Evolutionary conservation across 2,888 invertebrate species (phyloP).

Genomic region (Sinhomidia bicolor): DNA sequence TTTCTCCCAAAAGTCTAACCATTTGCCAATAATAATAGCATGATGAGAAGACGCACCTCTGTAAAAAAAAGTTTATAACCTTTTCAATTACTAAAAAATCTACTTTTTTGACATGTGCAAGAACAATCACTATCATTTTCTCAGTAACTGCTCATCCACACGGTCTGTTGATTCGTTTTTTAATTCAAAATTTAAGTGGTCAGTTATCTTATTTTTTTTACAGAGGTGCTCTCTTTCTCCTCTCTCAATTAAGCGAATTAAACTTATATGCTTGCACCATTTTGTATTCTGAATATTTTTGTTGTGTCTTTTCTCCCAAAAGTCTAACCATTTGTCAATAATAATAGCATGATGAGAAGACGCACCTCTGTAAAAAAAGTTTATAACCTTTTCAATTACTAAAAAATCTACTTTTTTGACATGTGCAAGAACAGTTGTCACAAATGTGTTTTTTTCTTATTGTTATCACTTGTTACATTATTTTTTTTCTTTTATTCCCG

Average conservation of each 20-base stretch:
- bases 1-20: not conserved
- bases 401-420: not conserved
- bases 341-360: no score
- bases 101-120: slow-evolving; percentile 46
- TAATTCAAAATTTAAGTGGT: not conserved
- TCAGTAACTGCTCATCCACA: slow-evolving; percentile 70
- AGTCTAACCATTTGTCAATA: not conserved
- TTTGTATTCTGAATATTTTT: not conserved
- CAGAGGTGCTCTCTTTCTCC: slow-evolving; percentile 13
- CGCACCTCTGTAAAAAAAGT: slow-evolving; percentile 9
- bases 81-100: not conserved
- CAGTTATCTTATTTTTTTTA: not conserved
- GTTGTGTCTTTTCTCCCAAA: not conserved
- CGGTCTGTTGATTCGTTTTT: slow-evolving; percentile 1
- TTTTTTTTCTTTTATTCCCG: slow-evolving; percentile 12
- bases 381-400: not conserved
- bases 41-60: no score
- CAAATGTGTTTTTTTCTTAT: slow-evolving; percentile 49
- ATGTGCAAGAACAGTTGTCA: slow-evolving; percentile 66
- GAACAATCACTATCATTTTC: slow-evolving; percentile 77
- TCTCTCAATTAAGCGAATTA: no score
- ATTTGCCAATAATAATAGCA: not conserved
- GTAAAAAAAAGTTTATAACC: not conserved
- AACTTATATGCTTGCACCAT: not conserved
- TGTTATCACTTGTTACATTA: slow-evolving; percentile 56